Base-by-base conservation (phyloP, 2,888 invertebrate species). In the Aphidius colemani region DNA sequence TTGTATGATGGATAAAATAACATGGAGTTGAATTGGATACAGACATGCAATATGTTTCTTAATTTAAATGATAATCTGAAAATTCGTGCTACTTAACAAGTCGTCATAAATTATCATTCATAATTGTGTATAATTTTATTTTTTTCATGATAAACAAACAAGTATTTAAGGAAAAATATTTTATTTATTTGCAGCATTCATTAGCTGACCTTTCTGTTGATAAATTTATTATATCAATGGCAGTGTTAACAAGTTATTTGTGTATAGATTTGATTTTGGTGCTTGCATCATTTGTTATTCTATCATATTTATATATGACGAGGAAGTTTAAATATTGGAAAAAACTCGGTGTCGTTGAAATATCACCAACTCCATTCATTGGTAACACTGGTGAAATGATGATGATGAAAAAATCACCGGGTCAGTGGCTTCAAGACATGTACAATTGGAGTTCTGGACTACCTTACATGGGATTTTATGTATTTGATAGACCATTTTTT, bases 401-500 rank as follows among this genome's bases (percentile, higher is more conserved):
- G 0, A 66, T 73, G 1, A 58, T 78, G 18, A 73, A 73, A 48
- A 76, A 70, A 30, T 73, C 78, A 8, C 72, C 81, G 6, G 78
- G 80, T 0, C 43, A 82, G 48, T 79, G 79, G 49, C 59, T 84
- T 0, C 79, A 77, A 7, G 75, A 80, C 0, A 59, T 84, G 0
- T 85, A 85, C 64, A 74, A 77, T 30, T 62, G 8, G 65, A 74
- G 63, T n/a, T 72, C 73, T 60, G 82, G 67, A 68, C 71, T 66
- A 70, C 82, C 53, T 67, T 83, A 49, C 74, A 77, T 68, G 78
- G 86, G 71, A 66, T 85, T 68, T 74, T 78, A 74, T 40, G 63
- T 83, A 1, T 75, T 85, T 18, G 80, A 85, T 68, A 79, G 79
- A n/a, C 85, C 86, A 0, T 77, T 73, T 1, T 60, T 86, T 10